Conservation (phyloP, 2,888 invertebrate genomes). For the Pemphredon lugubris region DNA sequence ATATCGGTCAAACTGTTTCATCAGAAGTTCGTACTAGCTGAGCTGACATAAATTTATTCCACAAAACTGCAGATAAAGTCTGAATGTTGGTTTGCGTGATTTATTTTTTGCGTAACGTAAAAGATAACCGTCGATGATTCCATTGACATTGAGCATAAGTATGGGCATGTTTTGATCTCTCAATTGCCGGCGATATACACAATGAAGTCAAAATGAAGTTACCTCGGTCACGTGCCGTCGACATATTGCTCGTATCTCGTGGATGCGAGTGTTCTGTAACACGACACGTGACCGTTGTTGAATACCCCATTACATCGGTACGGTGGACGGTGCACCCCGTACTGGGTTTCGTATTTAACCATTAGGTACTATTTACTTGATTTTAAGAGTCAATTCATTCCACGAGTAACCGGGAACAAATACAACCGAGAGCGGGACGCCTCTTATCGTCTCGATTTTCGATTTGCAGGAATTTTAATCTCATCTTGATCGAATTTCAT, state of each 20-base stretch:
- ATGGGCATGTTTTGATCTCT: conserved; percentile 10
- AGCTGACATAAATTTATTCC: too few species aligned
- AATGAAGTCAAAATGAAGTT: conserved; percentile 51
- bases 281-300: conserved; percentile 75
- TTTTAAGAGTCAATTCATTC: conserved; percentile 69
- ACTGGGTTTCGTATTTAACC: conserved; percentile 68
- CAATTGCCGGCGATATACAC: conserved; percentile 1
- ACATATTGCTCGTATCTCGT: conserved; percentile 75
- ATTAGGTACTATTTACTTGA: conserved; percentile 74
- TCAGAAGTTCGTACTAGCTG: too few species aligned
- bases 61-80: too few species aligned
- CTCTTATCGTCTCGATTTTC: too few species aligned
- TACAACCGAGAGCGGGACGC: too few species aligned
- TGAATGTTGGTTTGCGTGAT: too few species aligned
- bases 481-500: too few species aligned
- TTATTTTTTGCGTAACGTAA: too few species aligned
- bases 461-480: too few species aligned
- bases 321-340: conserved; percentile 39
- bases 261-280: conserved; percentile 72
- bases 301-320: conserved; percentile 61
- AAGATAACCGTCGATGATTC: background rate
- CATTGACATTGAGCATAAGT: background rate
- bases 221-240: conserved; percentile 72
- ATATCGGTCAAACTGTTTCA: too few species aligned
- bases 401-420: conserved; percentile 14